These are phyloP conservation scores for Glareola pratincola DNA, from an alignment of 2,113 vertebrate genomes.

Conservation along the genomic window DNA sequence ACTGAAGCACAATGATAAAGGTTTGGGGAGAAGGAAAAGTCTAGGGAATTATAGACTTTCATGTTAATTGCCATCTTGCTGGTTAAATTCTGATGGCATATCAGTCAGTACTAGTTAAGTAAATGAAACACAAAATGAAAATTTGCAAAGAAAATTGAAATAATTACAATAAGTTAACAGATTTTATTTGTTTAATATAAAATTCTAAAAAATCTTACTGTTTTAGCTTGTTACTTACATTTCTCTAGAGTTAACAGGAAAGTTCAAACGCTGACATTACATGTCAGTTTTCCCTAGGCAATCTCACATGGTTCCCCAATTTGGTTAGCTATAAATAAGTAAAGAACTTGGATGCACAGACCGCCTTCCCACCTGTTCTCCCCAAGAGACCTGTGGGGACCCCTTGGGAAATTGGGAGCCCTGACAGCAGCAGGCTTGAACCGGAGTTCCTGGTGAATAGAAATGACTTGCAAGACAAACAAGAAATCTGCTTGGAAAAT, in stretches of 20 bases:
- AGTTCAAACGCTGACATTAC: background rate
- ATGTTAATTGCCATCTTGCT: background rate
- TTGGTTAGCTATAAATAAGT: background rate
- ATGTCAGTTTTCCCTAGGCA: background rate
- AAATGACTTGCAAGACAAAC: background rate
- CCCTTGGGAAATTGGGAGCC: background rate
- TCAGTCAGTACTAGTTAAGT: background rate
- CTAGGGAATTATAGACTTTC: background rate
- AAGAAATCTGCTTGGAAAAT: background rate
- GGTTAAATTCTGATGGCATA: background rate
- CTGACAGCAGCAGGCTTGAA: background rate
- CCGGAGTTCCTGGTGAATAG: background rate
- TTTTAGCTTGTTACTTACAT: background rate
- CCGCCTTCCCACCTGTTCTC: background rate
- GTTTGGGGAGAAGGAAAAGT: background rate
- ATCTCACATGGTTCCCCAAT: background rate
- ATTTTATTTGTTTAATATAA: background rate
- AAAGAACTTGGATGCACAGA: background rate
- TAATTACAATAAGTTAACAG: background rate
- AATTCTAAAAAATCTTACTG: background rate
- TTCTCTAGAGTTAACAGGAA: background rate
- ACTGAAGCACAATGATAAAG: background rate
- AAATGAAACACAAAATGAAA: background rate
- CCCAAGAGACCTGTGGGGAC: fast-evolving
- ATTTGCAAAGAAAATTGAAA: background rate